Conservation (phyloP, 1,140 invertebrate species). For the Musca vetustissima region DNA sequence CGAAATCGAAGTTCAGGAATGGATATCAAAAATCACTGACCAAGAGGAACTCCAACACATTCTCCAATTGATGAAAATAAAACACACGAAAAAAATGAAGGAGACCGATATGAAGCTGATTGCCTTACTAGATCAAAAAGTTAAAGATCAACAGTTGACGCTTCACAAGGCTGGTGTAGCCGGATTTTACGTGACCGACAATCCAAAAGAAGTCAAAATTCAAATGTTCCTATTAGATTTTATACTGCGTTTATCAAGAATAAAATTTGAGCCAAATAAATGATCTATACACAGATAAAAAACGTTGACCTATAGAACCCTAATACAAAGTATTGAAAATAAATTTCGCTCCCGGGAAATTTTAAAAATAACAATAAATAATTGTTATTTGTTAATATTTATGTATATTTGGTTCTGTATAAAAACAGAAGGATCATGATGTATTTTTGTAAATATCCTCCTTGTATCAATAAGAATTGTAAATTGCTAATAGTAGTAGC, state of each 20-base stretch:
- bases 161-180: slow-evolving; percentile 78
- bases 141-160: slow-evolving; percentile 81
- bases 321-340: too few species aligned
- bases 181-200: slow-evolving; percentile 88
- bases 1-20: slow-evolving; percentile 68
- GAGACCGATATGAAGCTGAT: slow-evolving; percentile 85
- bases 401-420: too few species aligned
- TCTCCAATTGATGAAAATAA: slow-evolving; percentile 63
- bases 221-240: slow-evolving; percentile 89
- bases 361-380: too few species aligned
- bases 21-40: slow-evolving; percentile 61
- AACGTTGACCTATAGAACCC: too few species aligned
- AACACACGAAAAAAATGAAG: slow-evolving; percentile 73
- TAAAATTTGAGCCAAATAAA: slow-evolving; percentile 57
- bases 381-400: too few species aligned
- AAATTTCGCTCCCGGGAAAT: too few species aligned
- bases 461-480: too few species aligned
- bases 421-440: too few species aligned
- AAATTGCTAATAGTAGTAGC: too few species aligned
- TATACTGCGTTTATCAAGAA: slow-evolving; percentile 76
- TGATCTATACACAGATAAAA: background rate
- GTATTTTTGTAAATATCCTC: too few species aligned
- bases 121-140: slow-evolving; percentile 86
- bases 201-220: slow-evolving; percentile 85
- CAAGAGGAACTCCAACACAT: slow-evolving; percentile 63